Evolutionary conservation across 2,113 vertebrate species (phyloP).

Genomic region (Hippocampus comes): DNA sequence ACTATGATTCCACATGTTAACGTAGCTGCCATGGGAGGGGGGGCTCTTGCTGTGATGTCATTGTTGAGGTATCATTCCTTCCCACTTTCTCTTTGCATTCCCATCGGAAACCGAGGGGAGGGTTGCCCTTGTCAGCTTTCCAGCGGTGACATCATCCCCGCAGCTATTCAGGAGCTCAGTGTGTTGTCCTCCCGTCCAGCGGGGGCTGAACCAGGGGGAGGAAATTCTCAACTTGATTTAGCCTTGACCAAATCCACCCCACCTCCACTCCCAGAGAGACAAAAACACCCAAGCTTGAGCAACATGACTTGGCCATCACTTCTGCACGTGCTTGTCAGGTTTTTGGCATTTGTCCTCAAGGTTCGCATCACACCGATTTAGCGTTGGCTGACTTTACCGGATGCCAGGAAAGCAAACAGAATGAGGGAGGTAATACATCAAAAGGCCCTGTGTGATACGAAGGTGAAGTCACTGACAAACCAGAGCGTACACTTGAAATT

Average conservation of each 20-base stretch:
- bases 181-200: slow-evolving; percentile 35
- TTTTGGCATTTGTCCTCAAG: background rate
- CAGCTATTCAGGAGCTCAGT: slow-evolving; percentile 48
- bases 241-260: slow-evolving; percentile 15
- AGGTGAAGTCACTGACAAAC: too few species aligned
- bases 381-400: too few species aligned
- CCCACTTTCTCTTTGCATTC: slow-evolving; percentile 20
- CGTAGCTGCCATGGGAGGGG: background rate
- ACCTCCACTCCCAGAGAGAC: slow-evolving; percentile 7
- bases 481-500: too few species aligned
- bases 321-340: too few species aligned
- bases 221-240: slow-evolving; percentile 37
- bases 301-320: too few species aligned
- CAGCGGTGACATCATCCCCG: slow-evolving; percentile 58
- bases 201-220: slow-evolving; percentile 26
- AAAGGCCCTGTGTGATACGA: too few species aligned
- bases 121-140: slow-evolving; percentile 52
- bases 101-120: slow-evolving; percentile 45
- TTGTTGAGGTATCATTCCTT: slow-evolving; percentile 24
- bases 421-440: too few species aligned
- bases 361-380: background rate
- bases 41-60: slow-evolving; percentile 8
- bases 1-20: too few species aligned
- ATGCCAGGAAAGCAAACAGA: too few species aligned
- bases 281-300: slow-evolving; percentile 1